Base-by-base conservation (phyloP, 2,113 vertebrate genomes). In the Silurus asotus region DNA sequence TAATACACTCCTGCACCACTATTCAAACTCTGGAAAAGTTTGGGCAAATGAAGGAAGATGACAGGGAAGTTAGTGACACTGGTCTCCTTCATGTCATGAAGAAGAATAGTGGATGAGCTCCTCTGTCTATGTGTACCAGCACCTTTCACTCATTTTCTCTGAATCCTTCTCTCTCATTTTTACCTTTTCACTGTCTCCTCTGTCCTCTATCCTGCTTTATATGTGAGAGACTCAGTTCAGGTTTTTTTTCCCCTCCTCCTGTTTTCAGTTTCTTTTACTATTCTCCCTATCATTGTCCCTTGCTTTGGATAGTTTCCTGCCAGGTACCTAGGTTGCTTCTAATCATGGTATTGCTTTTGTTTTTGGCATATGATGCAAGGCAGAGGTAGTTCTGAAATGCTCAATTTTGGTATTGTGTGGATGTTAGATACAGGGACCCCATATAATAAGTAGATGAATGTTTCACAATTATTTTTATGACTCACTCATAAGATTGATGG, bases 281-380 rank as follows among this genome's bases (percentile, higher is more conserved):
- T 90, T 86, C 19, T 87, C 59, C 69, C 5, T 37, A 37, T 53
- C 25, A 55, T 59, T 9, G 37, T 62, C 72, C 76, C 79, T 76
- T 87, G 88, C 15, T 80, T 13, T 8, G 88, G 88, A 88, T 88
- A 86, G 58, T 78, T 25, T 86, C 55, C 55, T 83, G 72, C 55
- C 58, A 93, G 93, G 95, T 96, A 96, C 95, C 90, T 91, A 89
- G 91, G 91, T 96, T 96, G 94, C 91, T 94, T 94, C 91, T 94
- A 93, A 94, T 94, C 95, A 95, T 95, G 96, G 96, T 97, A 96
- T 96, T 96, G 94, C 95, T 95, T 97, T 94, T 95, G 95, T 96
- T 93, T 86, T 92, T 94, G 94, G 93, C 92, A 94, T 96, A 94
- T 96, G 96, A 95, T 94, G 95, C 95, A 96, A 87, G 95, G 94